Evolutionary conservation across 2,113 vertebrate genomes (phyloP).

Genomic region (Hiodon tergisus): DNA sequence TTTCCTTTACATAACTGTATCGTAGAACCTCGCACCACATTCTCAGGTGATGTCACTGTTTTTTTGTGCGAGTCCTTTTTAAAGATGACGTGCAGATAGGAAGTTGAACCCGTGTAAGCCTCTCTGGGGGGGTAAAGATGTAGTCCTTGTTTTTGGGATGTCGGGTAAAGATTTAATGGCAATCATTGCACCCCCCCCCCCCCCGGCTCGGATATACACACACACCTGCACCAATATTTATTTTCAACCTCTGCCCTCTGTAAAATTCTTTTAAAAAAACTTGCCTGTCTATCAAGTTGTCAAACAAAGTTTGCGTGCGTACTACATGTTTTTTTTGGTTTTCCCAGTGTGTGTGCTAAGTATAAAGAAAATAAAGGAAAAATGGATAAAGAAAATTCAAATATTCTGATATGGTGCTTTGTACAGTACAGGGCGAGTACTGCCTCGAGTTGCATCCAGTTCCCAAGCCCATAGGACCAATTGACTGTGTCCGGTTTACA

Average conservation of each 20-base stretch:
- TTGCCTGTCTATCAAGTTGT: slow-evolving; percentile 60
- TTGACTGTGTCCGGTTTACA: slow-evolving; percentile 54
- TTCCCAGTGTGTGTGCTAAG: slow-evolving; percentile 43
- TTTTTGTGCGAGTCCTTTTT: slow-evolving; percentile 21
- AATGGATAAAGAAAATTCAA: slow-evolving; percentile 30
- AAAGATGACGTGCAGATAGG: slow-evolving; percentile 13
- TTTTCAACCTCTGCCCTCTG: slow-evolving; percentile 20
- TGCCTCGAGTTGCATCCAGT: slow-evolving; percentile 36
- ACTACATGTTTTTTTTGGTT: slow-evolving; percentile 36
- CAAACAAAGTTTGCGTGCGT: slow-evolving; percentile 60
- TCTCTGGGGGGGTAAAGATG: background rate
- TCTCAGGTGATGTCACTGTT: slow-evolving; percentile 46
- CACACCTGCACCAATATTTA: slow-evolving; percentile 12
- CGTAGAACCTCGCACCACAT: slow-evolving; percentile 34
- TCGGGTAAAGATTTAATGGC: slow-evolving; percentile 6
- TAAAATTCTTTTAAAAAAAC: slow-evolving; percentile 35
- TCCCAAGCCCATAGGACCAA: slow-evolving; percentile 39
- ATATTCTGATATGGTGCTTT: slow-evolving; percentile 67
- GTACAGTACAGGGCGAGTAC: slow-evolving; percentile 64
- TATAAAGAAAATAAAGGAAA: slow-evolving; percentile 12
- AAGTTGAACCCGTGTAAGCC: slow-evolving; percentile 4
- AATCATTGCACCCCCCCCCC: background rate
- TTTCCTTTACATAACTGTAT: slow-evolving; percentile 23
- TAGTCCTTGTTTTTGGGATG: background rate
- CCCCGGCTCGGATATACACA: background rate